Evolutionary conservation across 1,140 invertebrate genomes (phyloP).

Genomic region (Neocloeon triangulifer): DNA sequence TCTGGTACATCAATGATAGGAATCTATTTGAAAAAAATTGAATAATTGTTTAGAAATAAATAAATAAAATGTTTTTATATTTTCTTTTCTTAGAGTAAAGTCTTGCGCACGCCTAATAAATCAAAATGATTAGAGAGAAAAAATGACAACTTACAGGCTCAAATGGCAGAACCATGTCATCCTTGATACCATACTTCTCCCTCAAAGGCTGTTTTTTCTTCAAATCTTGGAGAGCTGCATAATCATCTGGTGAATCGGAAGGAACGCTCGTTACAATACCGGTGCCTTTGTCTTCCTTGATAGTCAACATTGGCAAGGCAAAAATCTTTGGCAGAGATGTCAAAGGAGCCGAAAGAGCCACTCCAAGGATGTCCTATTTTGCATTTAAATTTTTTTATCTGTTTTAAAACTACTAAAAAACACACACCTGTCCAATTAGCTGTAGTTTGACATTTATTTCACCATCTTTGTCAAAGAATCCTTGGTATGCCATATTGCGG

Average conservation of each 20-base stretch:
- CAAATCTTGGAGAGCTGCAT: constrained; percentile 80
- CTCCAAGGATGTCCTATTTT: constrained; percentile 53
- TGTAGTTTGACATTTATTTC: constrained; percentile 45
- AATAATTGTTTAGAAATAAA: constrained; percentile 23
- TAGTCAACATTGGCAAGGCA: constrained; percentile 90
- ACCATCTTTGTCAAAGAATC: constrained; percentile 61
- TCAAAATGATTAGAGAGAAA: too few species aligned
- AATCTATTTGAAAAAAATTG: constrained; percentile 31
- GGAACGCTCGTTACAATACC: constrained; percentile 96
- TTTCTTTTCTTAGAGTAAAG: constrained; percentile 5
- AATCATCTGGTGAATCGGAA: constrained; percentile 97
- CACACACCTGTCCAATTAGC: constrained; percentile 42
- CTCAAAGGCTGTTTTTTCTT: constrained; percentile 86
- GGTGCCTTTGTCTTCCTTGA: constrained; percentile 95
- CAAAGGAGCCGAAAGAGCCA: constrained; percentile 60
- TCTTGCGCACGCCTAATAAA: too few species aligned
- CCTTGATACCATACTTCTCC: constrained; percentile 78
- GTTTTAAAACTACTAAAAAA: too few species aligned
- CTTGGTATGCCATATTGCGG: constrained; percentile 91
- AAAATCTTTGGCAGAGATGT: constrained; percentile 67
- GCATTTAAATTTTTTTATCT: too few species aligned
- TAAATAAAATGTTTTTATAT: constrained; percentile 8
- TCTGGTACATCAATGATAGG: constrained; percentile 85
- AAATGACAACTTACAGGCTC: constrained; percentile 33
- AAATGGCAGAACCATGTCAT: constrained; percentile 81